Conservation (phyloP, 2,797 vertebrate species). For the Sarcophilus harrisii region DNA sequence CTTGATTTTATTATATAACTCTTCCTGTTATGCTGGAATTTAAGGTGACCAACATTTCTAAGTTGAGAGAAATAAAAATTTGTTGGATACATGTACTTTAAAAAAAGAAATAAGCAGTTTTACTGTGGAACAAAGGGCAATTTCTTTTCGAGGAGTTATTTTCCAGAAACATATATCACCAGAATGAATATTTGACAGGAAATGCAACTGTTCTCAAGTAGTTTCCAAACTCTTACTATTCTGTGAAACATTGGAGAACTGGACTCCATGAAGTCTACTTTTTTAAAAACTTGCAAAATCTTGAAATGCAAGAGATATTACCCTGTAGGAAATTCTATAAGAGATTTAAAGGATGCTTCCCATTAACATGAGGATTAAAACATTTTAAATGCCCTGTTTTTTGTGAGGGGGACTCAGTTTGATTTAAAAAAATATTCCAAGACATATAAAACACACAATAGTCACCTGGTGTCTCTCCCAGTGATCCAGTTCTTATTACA, state of each 20-base stretch:
- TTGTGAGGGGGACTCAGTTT: background rate
- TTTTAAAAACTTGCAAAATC: conserved; percentile 16
- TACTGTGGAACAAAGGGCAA: conserved; percentile 14
- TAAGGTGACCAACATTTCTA: background rate
- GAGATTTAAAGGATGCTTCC: conserved; percentile 23
- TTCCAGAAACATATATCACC: background rate
- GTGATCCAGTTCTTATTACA: conserved; percentile 11
- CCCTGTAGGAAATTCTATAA: conserved; percentile 19
- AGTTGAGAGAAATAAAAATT: conserved; percentile 13
- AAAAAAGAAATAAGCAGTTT: conserved; percentile 11
- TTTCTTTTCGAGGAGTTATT: conserved; percentile 34
- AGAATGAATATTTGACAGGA: conserved; percentile 39
- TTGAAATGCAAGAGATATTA: background rate
- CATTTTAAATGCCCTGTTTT: conserved; percentile 11
- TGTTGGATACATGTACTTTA: conserved; percentile 18
- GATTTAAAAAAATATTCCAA: conserved; percentile 20
- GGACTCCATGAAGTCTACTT: conserved; percentile 34
- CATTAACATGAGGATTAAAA: background rate
- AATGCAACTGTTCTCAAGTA: conserved; percentile 7
- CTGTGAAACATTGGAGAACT: conserved; percentile 28
- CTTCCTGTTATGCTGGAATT: background rate
- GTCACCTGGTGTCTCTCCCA: background rate
- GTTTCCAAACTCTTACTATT: conserved; percentile 30
- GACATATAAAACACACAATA: background rate
- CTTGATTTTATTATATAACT: background rate